Base-by-base conservation (phyloP, 2,888 invertebrate genomes). In the Andricus quercusramuli region DNA sequence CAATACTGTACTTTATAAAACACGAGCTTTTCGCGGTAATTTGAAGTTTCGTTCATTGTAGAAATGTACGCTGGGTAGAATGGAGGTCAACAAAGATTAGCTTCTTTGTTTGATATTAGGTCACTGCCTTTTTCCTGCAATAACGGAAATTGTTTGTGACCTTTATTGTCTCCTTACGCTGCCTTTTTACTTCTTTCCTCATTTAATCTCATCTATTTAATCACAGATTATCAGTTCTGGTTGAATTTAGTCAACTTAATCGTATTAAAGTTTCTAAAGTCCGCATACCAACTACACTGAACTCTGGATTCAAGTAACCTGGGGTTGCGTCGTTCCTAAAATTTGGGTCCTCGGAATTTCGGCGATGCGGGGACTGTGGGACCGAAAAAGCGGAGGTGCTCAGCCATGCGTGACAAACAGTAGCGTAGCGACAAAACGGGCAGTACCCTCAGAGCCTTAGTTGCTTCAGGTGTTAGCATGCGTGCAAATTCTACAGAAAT, bases 31-130 rank as follows among this genome's bases (percentile, higher is more conserved):
- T 47, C 1, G 25, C 17, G 68, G 68, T 68, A 68, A 68, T 68
- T 68, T 47, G 47, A 68, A 68, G 47, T 68, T 68, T 47, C 47
- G 47, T 68, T 68, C 47, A 68, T 47, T 68, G 20, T 29, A 25
- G 29, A 68, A 37, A 37, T 37, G 37, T 37, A 37, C 37, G 2
- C 20, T 17, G 25, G 17, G 47, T 29, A 68, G 25, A 68, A 68
- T 68, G 68, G 4, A 25, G 25, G 68, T 25, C 25, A 68, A 68
- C 51, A n/a, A n/a, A n/a, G 47, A 68, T 68, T 25, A 68, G 47
- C 68, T 68, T 68, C 47, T 68, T 44, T 68, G 44, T 47, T 47
- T 25, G 11, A 41, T 41, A 44, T 25, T 44, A 47, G 44, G 44
- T 22, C 68, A 68, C 41, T 22, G 68, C 22, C 15, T 44, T 6